phyloP scores from a whole-genome alignment of 2,797 vertebrate genomes.

The Ammospiza maritima region DNA sequence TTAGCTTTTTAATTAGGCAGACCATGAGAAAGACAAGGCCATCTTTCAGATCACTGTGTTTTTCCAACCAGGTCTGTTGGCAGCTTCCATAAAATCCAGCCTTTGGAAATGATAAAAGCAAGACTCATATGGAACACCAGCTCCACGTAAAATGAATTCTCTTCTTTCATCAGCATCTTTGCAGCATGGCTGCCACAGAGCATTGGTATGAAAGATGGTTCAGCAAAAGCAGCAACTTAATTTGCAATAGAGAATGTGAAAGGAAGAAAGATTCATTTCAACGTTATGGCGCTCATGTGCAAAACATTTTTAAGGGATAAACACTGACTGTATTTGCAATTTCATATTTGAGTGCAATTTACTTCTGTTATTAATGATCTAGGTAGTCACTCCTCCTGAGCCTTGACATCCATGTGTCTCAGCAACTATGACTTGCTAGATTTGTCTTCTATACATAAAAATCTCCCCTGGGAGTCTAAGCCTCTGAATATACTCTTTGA shows the following conservation, averaged over 20 bases:
- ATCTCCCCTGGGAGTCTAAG: background rate
- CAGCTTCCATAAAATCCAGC: constrained; percentile 11
- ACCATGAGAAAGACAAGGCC: background rate
- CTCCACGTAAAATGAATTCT: background rate
- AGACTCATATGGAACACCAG: background rate
- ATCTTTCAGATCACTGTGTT: background rate
- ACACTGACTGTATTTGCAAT: background rate
- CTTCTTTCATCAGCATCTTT: background rate
- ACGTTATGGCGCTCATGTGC: background rate
- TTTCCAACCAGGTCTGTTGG: background rate
- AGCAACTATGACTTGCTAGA: background rate
- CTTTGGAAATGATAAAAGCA: background rate
- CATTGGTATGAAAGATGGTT: background rate
- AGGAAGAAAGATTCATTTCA: background rate
- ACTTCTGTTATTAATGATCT: background rate
- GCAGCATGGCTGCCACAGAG: background rate
- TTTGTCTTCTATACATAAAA: background rate
- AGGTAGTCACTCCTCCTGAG: background rate
- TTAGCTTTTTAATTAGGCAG: constrained; percentile 25
- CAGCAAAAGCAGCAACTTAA: background rate
- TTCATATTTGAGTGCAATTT: background rate
- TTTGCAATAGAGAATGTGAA: background rate
- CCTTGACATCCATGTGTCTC: background rate
- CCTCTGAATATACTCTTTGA: background rate
- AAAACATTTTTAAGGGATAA: background rate